Evolutionary conservation across 2,888 invertebrate species (phyloP), one percentile per base, ranked within the genome.

Genomic region (Mesorhabditis belari): DNA sequence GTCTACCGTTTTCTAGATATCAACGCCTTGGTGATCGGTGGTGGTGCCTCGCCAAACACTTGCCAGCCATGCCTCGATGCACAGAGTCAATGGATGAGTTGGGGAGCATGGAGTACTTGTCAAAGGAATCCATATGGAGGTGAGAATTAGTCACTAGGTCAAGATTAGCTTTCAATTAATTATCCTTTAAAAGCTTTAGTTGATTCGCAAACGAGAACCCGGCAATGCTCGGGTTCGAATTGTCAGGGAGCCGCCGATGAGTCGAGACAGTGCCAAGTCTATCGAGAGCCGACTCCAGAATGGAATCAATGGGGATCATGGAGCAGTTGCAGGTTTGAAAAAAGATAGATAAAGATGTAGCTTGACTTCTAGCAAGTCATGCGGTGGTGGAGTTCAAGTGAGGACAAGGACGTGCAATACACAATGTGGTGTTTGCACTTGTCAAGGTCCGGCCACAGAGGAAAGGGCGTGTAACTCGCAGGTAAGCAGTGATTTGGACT

Each of bases 401-500:
- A 59, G 70, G 29, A 69, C 63, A 26, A 62, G 70, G 29, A 64
- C 66, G 57, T 71, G 70, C 64, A 71, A 71, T 62, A 67, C 66
- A 52, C 65, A 65, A 51, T 71, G 70, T 58, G 64, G 66, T 6
- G 61, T 63, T 49, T 71, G 70, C 57, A 63, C 64, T 61, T 71
- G 70, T 57, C 62, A 65, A 49, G 70, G 70, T 28, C 57, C 62
- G 24, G 60, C 60, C 55, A 55, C 61, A 23, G 68, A 71, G 61
- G 61, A 64, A 27, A 65, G 68, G 58, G 56, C 57, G n/a, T 71
- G 70, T 57, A 71, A 71, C 44, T 57, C 64, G 44, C 70, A 71
- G 44, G 44, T 35, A 9, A 35, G 44, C n/a, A n/a, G n/a, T n/a
- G n/a, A n/a, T n/a, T n/a, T n/a, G n/a, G n/a, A n/a, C n/a, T n/a